A percentile compares a stretch with the other conserved stretches of the same genome.
These are phyloP conservation scores for Acrobasis repandana DNA, from an alignment of 2,888 invertebrate species.

Conservation along the genomic window DNA sequence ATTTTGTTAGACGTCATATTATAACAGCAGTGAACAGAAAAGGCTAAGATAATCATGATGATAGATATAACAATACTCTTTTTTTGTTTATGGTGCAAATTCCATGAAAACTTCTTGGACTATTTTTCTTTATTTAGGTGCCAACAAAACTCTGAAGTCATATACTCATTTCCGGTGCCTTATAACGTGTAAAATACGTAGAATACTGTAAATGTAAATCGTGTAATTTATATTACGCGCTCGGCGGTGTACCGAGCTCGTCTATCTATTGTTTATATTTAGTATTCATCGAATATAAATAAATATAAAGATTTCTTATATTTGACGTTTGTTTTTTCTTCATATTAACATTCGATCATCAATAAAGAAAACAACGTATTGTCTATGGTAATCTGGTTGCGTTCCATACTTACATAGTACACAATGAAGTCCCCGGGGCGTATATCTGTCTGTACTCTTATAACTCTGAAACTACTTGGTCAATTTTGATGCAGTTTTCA, in stretches of 20 bases:
- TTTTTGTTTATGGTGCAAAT: not conserved
- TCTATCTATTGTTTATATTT: constrained; percentile 62
- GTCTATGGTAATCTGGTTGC: too few species aligned
- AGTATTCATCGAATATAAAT: constrained; percentile 65
- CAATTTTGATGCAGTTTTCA: too few species aligned
- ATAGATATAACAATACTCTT: too few species aligned
- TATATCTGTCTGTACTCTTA: too few species aligned
- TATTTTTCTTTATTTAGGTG: constrained; percentile 32
- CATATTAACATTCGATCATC: too few species aligned
- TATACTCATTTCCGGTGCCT: constrained; percentile 73
- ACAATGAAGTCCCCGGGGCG: too few species aligned
- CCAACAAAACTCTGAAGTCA: constrained; percentile 51
- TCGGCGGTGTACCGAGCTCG: constrained; percentile 55
- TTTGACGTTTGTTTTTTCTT: constrained; percentile 29
- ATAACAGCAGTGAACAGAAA: too few species aligned
- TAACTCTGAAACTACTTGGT: too few species aligned
- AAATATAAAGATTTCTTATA: constrained; percentile 45
- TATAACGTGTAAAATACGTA: constrained; percentile 61
- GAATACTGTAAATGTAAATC: constrained; percentile 61
- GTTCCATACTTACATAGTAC: too few species aligned
- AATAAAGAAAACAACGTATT: too few species aligned
- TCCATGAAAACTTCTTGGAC: not conserved
- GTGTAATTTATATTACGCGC: constrained; percentile 70
- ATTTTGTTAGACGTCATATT: too few species aligned
- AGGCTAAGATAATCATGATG: too few species aligned